Evolutionary conservation across 2,113 vertebrate species (phyloP).

Genomic region (Nothoprocta pentlandii): DNA sequence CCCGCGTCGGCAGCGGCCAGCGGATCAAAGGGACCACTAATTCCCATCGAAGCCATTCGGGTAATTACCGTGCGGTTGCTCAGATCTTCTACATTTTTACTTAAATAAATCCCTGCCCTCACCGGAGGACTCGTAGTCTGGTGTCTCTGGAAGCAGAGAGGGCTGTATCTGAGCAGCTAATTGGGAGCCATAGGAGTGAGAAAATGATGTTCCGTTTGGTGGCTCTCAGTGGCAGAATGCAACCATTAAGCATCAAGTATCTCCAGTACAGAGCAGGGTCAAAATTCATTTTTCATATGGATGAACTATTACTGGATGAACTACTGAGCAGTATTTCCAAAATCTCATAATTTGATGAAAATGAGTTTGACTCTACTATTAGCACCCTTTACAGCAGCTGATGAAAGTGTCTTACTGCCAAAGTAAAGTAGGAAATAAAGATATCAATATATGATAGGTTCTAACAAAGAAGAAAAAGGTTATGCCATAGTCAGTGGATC

Average conservation of each 20-base stretch:
- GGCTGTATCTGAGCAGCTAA: background rate
- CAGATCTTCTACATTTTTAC: background rate
- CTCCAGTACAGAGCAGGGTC: background rate
- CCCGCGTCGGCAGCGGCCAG: background rate
- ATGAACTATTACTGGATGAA: constrained; percentile 12
- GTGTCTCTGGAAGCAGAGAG: background rate
- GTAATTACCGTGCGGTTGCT: background rate
- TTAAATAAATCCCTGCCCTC: background rate
- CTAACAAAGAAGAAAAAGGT: background rate
- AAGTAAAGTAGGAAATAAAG: background rate
- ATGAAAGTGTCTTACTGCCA: constrained; percentile 7
- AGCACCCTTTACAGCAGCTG: background rate
- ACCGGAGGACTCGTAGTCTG: background rate
- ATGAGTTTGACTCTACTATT: constrained; percentile 16
- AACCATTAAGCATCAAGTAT: background rate
- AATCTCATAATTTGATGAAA: background rate
- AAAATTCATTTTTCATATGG: constrained; percentile 10
- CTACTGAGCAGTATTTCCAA: constrained; percentile 9
- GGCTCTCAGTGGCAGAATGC: background rate
- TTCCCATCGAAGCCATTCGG: background rate
- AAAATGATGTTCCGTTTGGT: constrained; percentile 7
- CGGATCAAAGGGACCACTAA: background rate
- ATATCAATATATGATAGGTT: background rate
- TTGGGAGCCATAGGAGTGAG: background rate
- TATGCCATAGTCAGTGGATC: background rate